Percentiles rank a stretch among this genome's conserved stretches.
These are phyloP conservation scores for Pluvianellus socialis DNA, from an alignment of 2,113 vertebrate species.

Conservation along the genomic window DNA sequence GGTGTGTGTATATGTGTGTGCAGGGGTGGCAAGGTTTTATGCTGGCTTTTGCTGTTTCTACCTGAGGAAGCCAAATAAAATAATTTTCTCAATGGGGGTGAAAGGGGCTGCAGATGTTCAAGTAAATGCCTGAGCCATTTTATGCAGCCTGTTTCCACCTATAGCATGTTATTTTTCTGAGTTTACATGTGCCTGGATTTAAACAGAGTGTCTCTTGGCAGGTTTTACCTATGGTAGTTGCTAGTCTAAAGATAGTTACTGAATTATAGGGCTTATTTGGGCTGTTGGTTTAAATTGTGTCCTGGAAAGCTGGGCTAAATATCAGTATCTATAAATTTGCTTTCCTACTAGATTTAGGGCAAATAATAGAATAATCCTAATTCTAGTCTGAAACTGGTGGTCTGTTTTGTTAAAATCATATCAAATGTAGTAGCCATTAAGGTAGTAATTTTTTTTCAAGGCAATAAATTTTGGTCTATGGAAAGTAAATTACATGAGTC, in stretches of 20 bases:
- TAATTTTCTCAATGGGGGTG: not conserved
- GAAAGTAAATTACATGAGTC: not conserved
- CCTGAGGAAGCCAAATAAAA: not conserved
- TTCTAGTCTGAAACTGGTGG: not conserved
- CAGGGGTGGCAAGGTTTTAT: not conserved
- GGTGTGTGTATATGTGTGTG: too few relatives aligned
- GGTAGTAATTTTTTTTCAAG: not conserved
- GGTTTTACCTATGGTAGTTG: not conserved
- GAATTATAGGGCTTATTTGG: not conserved
- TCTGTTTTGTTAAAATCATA: not conserved
- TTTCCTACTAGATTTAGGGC: not conserved
- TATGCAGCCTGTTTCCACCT: not conserved
- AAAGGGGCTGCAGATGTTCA: not conserved
- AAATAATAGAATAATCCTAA: not conserved
- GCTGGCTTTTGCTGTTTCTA: not conserved
- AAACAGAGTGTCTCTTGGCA: not conserved
- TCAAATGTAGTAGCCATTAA: not conserved
- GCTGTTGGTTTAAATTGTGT: not conserved
- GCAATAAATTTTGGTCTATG: not conserved
- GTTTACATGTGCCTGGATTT: not conserved
- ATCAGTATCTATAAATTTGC: not conserved
- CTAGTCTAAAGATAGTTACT: not conserved
- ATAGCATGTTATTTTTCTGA: not conserved
- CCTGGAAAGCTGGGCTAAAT: not conserved
- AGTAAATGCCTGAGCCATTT: not conserved